A percentile compares a stretch with the other conserved stretches of the same genome.
These are phyloP conservation scores for Phylloscopus whistleri DNA, from an alignment of 2,113 vertebrate species.

Conservation along the genomic window DNA sequence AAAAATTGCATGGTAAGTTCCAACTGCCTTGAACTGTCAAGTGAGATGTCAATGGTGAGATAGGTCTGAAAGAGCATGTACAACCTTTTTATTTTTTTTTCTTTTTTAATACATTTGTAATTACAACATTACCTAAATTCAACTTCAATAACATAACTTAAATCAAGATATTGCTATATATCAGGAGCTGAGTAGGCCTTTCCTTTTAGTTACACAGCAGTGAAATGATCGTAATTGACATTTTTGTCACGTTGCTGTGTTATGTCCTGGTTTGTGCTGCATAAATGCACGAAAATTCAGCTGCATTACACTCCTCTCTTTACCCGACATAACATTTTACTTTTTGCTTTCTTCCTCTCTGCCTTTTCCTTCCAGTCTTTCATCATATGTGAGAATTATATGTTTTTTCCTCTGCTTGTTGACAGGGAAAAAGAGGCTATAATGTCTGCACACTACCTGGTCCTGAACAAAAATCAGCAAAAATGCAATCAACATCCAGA, in stretches of 20 bases:
- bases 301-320: not conserved
- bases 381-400: not conserved
- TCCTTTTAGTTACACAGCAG: not conserved
- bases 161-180: not conserved
- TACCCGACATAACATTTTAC: not conserved
- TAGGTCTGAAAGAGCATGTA: not conserved
- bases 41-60: not conserved
- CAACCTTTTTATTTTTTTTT: not conserved
- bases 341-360: not conserved
- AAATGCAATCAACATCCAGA: not conserved
- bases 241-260: constrained; percentile 35
- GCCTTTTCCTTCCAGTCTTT: not conserved
- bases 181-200: not conserved
- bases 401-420: not conserved
- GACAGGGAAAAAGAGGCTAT: not conserved
- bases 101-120: not conserved
- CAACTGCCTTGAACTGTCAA: not conserved
- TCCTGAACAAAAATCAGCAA: not conserved
- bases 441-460: not conserved
- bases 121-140: not conserved
- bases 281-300: constrained; percentile 36
- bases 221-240: constrained; percentile 8
- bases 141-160: not conserved
- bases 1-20: not conserved
- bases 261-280: not conserved